Percentiles rank a stretch among this genome's conserved stretches.
phyloP scores from a whole-genome alignment of 2,113 vertebrate genomes.

The Pedionomus torquatus region DNA sequence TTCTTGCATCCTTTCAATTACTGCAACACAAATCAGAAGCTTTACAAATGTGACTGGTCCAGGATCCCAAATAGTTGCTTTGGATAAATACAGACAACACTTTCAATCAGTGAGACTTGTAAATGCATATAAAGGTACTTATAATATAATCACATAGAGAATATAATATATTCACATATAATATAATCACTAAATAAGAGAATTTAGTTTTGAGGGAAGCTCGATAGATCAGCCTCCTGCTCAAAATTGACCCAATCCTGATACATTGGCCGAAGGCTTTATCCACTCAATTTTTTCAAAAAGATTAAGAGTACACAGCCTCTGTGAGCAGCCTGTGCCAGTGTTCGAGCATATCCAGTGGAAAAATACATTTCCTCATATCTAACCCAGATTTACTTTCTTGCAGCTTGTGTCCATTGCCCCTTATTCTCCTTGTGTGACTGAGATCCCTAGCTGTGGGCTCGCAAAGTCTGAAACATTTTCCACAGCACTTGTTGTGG shows the following conservation, averaged over 20 bases:
- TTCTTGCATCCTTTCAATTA: background rate
- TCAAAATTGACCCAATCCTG: background rate
- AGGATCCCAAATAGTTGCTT: background rate
- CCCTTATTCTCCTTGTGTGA: fast-evolving
- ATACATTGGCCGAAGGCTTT: background rate
- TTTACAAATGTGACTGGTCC: background rate
- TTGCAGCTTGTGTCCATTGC: background rate
- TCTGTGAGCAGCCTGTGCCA: background rate
- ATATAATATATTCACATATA: too few relatives aligned
- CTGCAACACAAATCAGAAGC: background rate
- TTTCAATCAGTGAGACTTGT: background rate
- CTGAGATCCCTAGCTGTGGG: fast-evolving
- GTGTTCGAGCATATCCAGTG: background rate
- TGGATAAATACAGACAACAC: background rate
- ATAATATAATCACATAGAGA: background rate
- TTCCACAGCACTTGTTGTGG: background rate
- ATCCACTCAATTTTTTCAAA: background rate
- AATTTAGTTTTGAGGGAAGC: background rate
- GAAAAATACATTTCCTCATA: background rate
- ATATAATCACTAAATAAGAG: too few relatives aligned
- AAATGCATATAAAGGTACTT: background rate
- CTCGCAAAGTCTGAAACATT: background rate
- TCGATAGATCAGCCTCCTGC: background rate
- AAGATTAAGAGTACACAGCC: background rate
- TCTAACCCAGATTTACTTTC: background rate